phyloP scores from a whole-genome alignment of 1,140 invertebrate genomes.

The Ooceraea biroi region DNA sequence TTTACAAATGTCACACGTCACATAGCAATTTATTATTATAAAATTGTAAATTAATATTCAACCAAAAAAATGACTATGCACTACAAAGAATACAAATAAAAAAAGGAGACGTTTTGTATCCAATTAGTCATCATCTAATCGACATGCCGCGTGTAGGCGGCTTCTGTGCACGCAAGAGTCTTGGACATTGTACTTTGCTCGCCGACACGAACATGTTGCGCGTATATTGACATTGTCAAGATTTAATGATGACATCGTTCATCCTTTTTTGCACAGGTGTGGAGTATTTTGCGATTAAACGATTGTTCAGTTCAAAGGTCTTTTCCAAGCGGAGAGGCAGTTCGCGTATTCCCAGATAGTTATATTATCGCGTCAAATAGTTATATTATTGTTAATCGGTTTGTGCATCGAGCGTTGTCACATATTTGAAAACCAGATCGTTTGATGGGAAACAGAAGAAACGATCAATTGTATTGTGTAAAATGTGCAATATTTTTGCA shows the following conservation, averaged over 20 bases:
- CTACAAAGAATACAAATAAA: not conserved
- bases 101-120: not conserved
- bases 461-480: no score
- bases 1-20: not conserved
- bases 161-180: constrained; percentile 8
- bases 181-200: constrained; percentile 59
- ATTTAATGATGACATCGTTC: constrained; percentile 23
- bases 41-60: not conserved
- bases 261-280: constrained; percentile 6
- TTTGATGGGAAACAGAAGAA: no score
- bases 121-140: not conserved
- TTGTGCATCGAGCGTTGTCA: not conserved
- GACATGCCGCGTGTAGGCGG: not conserved
- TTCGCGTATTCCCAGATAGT: not conserved
- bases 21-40: not conserved
- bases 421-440: not conserved
- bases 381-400: no score
- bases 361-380: no score
- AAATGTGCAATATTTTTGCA: not conserved
- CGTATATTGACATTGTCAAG: constrained; percentile 22
- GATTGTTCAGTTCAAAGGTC: constrained; percentile 2
- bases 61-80: not conserved
- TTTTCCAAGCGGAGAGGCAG: not conserved
- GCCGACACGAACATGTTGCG: not conserved
- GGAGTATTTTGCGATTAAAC: not conserved